Base-by-base conservation (phyloP, 1,140 invertebrate genomes). In the Drosophila albomicans region DNA sequence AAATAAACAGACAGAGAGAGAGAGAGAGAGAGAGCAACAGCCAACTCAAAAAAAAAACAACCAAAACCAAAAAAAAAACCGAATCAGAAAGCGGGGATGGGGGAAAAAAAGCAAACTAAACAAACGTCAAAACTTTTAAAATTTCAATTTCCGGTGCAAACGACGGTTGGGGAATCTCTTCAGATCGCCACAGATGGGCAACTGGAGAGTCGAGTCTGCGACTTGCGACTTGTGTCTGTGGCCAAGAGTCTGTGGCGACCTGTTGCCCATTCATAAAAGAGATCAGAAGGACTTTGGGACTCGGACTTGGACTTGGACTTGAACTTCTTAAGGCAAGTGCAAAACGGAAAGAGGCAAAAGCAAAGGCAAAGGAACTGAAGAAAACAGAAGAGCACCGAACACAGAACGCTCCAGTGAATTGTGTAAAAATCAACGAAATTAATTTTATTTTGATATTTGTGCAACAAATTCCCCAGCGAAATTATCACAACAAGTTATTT, bases 391-490 rank as follows among this genome's bases (percentile, higher is more conserved):
- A 45, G 11, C 5, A 13, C 11, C 2, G 49, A 52, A 7, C 5
- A 13, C 11, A 6, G 49, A 52, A 7, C 28, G 25, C 4, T 4
- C n/a, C n/a, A 13, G 1, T 16, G 59, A 49, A 48, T 49, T 65
- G 52, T 74, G 57, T 74, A 56, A 52, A 51, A 72, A 66, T 76
- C 77, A 73, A 67, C 64, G 77, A 88, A 85, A 89, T 88, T 88
- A 88, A 88, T 88, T 88, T 88, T 88, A 88, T 88, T 88, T 89
- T 88, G 84, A 88, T 89, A 89, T 88, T 89, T 89, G 85, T 68
- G 81, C 84, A 89, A 81, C 82, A 82, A 88, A 87, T 80, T 80
- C 84, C 41, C 76, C 57, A 69, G 57, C 74, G 78, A 81, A 89
- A 89, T 89, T 80, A 88, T 88, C 84, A 88, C 85, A 88, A 88